phyloP scores from a whole-genome alignment of 2,888 invertebrate species.

The Caenorhabditis parvicauda region DNA sequence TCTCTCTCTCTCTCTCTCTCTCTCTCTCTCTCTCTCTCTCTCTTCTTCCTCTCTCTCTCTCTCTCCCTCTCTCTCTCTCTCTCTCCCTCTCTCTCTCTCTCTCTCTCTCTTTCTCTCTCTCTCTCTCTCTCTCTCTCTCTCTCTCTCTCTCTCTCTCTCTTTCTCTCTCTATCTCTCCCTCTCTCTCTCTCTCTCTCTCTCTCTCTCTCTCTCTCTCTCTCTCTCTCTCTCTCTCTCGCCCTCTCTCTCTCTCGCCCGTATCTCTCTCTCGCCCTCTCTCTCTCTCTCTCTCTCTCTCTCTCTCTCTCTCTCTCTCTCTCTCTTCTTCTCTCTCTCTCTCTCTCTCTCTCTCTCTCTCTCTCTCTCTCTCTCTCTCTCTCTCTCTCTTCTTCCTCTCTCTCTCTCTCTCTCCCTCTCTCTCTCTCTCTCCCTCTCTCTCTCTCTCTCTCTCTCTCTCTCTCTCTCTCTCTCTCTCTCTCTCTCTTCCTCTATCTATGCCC shows the following conservation, averaged over 20 bases:
- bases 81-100: conserved; percentile 9
- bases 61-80: conserved; percentile 1
- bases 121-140: conserved; percentile 5
- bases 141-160: conserved; percentile 6
- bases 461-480: conserved; percentile 7
- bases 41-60: conserved; percentile 4
- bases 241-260: neutral
- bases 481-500: conserved; percentile 2
- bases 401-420: conserved; percentile 7
- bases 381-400: conserved; percentile 4
- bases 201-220: conserved; percentile 10
- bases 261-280: conserved; percentile 1
- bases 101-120: conserved; percentile 5
- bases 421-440: neutral
- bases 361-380: conserved; percentile 7
- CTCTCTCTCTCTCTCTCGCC: conserved; percentile 5
- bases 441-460: conserved; percentile 6
- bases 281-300: conserved; percentile 6
- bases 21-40: conserved; percentile 5
- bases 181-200: neutral
- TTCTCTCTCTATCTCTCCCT: conserved; percentile 6
- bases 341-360: conserved; percentile 5
- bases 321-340: too few relatives aligned
- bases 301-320: too few relatives aligned
- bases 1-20: neutral